Evolutionary conservation across 2,888 invertebrate species (phyloP).

Genomic region (Agonopterix subpropinquella): DNA sequence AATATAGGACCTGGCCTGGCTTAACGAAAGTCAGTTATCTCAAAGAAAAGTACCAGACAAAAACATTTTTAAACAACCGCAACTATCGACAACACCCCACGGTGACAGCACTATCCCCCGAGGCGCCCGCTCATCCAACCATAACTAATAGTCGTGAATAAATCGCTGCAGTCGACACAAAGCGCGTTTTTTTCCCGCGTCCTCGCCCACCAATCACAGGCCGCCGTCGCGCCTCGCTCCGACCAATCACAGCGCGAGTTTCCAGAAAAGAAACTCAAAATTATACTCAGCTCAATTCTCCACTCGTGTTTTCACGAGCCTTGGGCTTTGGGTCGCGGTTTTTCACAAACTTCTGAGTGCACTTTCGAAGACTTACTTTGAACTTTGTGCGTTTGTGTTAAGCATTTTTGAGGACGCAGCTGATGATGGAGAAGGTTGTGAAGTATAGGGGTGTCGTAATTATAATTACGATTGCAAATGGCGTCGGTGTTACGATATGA

Average conservation of each 20-base stretch:
- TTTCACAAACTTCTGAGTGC: conserved; percentile 20
- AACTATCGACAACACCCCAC: conserved; percentile 19
- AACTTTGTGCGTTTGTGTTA: conserved; percentile 8
- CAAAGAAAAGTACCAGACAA: too few relatives aligned
- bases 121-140: conserved; percentile 53
- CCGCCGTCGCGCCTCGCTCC: conserved; percentile 26
- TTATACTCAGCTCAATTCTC: conserved; percentile 54
- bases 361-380: not conserved
- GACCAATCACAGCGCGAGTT: conserved; percentile 52
- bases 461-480: conserved; percentile 68
- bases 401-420: conserved; percentile 24
- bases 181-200: conserved; percentile 54
- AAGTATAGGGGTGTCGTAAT: conserved; percentile 21
- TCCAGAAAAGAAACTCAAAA: conserved; percentile 61
- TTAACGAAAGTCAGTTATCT: too few relatives aligned
- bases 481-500: conserved; percentile 25
- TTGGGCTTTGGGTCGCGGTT: conserved; percentile 53
- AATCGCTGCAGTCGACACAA: conserved; percentile 61
- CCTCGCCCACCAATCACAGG: conserved; percentile 49
- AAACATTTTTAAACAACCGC: too few relatives aligned
- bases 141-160: conserved; percentile 72
- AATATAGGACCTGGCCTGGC: too few relatives aligned
- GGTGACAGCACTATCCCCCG: conserved; percentile 30
- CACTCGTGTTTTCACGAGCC: conserved; percentile 53
- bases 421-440: not conserved